These are phyloP conservation scores for Ceratina calcarata DNA, from an alignment of 1,140 invertebrate species.

Conservation along the genomic window DNA sequence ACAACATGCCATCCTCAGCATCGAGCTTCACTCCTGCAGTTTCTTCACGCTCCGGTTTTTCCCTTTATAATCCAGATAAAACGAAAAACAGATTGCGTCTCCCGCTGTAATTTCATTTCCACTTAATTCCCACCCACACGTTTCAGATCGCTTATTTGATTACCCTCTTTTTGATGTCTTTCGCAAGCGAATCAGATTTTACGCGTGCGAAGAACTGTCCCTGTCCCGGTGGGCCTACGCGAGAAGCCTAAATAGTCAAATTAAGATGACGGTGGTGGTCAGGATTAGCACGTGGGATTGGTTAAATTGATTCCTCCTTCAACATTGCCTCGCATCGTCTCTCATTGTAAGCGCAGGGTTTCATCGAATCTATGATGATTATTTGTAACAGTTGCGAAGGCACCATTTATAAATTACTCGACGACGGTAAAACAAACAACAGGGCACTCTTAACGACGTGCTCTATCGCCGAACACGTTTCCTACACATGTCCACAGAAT, in stretches of 20 bases:
- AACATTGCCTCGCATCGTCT: slow-evolving; percentile 46
- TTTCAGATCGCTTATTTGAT: too few species aligned
- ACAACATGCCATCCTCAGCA: neutral
- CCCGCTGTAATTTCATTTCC: neutral
- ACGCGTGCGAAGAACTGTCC: slow-evolving; percentile 34
- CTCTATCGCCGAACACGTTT: neutral
- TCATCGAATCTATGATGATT: slow-evolving; percentile 26
- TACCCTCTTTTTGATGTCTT: too few species aligned
- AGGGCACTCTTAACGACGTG: neutral
- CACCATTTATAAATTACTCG: neutral
- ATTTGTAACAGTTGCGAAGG: neutral
- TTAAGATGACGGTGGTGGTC: slow-evolving; percentile 68
- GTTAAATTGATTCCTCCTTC: slow-evolving; percentile 72
- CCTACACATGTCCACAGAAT: neutral
- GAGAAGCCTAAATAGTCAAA: slow-evolving; percentile 72
- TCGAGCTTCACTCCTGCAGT: slow-evolving; percentile 1
- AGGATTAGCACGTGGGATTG: slow-evolving; percentile 64
- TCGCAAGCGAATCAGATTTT: slow-evolving; percentile 27
- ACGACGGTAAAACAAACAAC: neutral
- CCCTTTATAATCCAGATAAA: neutral
- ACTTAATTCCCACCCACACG: too few species aligned
- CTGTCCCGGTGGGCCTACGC: neutral
- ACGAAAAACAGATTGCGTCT: neutral
- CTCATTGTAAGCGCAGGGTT: slow-evolving; percentile 35
- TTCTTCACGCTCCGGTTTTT: neutral